These are phyloP conservation scores for Germaria angustata DNA, from an alignment of 2,888 invertebrate species.

Conservation along the genomic window DNA sequence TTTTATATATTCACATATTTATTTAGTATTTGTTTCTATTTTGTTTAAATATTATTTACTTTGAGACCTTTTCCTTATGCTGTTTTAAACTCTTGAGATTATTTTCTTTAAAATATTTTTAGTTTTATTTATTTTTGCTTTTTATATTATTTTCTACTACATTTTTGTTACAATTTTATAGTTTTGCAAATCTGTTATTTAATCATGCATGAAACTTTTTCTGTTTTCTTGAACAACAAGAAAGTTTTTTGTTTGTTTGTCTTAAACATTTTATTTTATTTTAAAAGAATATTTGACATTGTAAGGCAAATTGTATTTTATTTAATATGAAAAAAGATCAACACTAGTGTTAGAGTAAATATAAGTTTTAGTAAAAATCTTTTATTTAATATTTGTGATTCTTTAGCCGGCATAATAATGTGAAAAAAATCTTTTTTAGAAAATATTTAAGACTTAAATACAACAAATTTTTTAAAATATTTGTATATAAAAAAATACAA, in stretches of 20 bases:
- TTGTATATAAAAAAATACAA: too few species aligned
- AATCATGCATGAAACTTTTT: conserved; percentile 58
- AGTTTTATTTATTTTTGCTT: background rate
- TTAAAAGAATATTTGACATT: conserved; percentile 39
- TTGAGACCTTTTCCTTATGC: background rate
- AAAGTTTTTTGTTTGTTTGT: conserved; percentile 37
- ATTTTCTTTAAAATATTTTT: background rate
- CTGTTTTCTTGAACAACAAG: conserved; percentile 31
- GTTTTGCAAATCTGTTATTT: conserved; percentile 60
- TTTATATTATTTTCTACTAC: background rate
- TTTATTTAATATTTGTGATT: conserved; percentile 5
- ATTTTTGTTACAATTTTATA: conserved; percentile 32
- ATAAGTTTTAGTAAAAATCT: background rate
- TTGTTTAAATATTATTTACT: conserved; percentile 26
- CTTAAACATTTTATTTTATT: background rate
- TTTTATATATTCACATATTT: background rate
- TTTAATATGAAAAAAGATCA: background rate
- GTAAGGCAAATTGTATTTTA: background rate
- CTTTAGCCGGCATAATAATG: background rate
- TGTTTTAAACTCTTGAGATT: background rate
- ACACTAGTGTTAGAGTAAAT: conserved; percentile 50
- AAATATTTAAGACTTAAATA: too few species aligned
- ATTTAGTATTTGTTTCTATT: background rate
- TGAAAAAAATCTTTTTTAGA: too few species aligned
- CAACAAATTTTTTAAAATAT: too few species aligned